Conservation (phyloP, 2,113 vertebrate species). For the Chlamydotis undulata region DNA sequence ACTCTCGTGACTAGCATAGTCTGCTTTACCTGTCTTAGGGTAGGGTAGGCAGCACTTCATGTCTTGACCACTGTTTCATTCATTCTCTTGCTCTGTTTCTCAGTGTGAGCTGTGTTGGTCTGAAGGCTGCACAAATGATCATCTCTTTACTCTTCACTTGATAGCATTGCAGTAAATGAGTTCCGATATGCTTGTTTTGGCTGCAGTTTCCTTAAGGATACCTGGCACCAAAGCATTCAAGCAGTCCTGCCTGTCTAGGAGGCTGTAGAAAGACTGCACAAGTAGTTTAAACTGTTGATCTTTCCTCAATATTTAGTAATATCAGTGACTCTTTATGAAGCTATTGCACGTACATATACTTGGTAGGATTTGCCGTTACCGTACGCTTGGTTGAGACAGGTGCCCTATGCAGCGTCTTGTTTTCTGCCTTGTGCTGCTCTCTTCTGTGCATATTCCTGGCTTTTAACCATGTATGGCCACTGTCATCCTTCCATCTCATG, state of each 20-base stretch:
- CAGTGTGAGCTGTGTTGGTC: not conserved
- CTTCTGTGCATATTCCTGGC: not conserved
- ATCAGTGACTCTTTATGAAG: not conserved
- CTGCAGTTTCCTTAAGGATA: not conserved
- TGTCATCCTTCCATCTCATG: not conserved
- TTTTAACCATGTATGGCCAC: not conserved
- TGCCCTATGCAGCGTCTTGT: not conserved
- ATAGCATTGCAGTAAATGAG: not conserved
- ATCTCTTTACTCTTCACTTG: not conserved
- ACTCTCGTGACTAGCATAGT: not conserved
- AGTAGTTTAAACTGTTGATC: not conserved
- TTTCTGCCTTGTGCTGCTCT: not conserved
- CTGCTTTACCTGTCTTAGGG: not conserved
- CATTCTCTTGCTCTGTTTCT: not conserved
- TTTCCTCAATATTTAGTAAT: not conserved
- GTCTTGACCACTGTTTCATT: not conserved
- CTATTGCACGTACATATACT: fast-evolving
- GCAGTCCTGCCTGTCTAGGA: not conserved
- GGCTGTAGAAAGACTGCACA: not conserved
- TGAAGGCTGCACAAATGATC: not conserved
- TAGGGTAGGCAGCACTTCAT: not conserved
- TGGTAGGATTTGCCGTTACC: not conserved
- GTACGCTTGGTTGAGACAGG: not conserved
- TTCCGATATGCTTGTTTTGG: not conserved
- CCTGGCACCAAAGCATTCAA: not conserved